phyloP scores from a whole-genome alignment of 2,888 invertebrate species.

The Ectemnius continuus region DNA sequence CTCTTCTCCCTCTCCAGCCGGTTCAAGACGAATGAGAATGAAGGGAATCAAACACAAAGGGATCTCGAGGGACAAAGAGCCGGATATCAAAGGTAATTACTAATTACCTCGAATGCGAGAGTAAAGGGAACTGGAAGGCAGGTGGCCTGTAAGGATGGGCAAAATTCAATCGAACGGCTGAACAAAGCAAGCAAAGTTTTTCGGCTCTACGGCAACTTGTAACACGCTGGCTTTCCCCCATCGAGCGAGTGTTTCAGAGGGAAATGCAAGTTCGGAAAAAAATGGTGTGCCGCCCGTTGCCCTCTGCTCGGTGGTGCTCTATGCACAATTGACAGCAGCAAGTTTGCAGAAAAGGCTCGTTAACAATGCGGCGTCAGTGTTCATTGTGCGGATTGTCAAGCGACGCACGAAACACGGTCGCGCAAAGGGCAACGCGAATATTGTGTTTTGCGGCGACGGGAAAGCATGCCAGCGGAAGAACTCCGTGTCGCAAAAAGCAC shows the following conservation, averaged over 20 bases:
- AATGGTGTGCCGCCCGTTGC: too few species aligned
- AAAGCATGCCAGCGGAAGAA: conserved; percentile 26
- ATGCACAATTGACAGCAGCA: too few species aligned
- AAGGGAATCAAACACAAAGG: not conserved
- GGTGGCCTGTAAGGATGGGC: too few species aligned
- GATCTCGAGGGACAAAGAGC: not conserved
- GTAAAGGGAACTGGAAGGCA: too few species aligned
- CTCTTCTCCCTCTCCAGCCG: not conserved
- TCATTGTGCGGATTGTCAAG: conserved; percentile 31
- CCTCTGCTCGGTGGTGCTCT: too few species aligned
- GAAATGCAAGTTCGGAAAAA: too few species aligned
- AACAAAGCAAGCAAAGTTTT: too few species aligned
- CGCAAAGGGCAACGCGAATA: conserved; percentile 36
- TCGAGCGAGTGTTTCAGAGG: too few species aligned
- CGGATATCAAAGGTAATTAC: not conserved
- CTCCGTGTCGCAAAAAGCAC: conserved; percentile 33
- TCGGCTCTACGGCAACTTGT: too few species aligned
- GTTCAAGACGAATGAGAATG: not conserved
- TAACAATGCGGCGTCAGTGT: conserved; percentile 31
- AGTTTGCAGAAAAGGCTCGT: conserved; percentile 15
- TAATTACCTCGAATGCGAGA: not conserved
- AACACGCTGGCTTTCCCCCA: too few species aligned
- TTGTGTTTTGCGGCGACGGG: conserved; percentile 22
- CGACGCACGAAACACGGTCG: conserved; percentile 32
- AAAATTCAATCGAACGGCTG: too few species aligned